Evolutionary conservation across 2,888 invertebrate species (phyloP).

Genomic region (Scaptomyza reducta): DNA sequence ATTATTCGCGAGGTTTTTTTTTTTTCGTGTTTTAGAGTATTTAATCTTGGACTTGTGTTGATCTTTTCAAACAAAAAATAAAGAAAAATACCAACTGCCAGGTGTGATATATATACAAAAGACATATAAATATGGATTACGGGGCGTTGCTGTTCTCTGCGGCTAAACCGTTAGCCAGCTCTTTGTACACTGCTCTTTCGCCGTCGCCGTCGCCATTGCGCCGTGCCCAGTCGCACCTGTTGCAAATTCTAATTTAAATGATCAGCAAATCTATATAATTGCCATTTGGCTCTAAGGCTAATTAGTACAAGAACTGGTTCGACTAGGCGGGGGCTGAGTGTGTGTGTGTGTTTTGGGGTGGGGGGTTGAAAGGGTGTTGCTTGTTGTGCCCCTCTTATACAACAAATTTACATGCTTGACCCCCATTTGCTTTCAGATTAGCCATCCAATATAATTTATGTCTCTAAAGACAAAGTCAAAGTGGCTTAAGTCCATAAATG

Average conservation of each 20-base stretch:
- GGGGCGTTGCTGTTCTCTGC: conserved; percentile 38
- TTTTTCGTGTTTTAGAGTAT: not conserved
- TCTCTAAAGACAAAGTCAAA: too few relatives aligned
- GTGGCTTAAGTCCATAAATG: not conserved
- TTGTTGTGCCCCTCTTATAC: not conserved
- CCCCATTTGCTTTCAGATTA: not conserved
- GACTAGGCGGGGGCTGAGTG: conserved; percentile 5
- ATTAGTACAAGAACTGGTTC: conserved; percentile 73
- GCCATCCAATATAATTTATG: conserved; percentile 1
- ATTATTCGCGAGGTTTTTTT: conserved; percentile 55
- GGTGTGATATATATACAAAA: conserved; percentile 41
- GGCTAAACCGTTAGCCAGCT: conserved; percentile 64
- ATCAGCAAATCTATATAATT: conserved; percentile 55
- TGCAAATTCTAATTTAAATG: conserved; percentile 75
- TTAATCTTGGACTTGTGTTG: conserved; percentile 46
- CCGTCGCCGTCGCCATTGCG: conserved; percentile 8
- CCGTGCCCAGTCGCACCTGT: conserved; percentile 67
- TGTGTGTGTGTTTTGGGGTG: conserved; percentile 5
- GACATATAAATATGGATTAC: conserved; percentile 2
- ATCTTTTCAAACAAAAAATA: conserved; percentile 38
- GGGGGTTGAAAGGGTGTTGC: conserved; percentile 1
- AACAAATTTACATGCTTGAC: conserved; percentile 37
- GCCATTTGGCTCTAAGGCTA: conserved; percentile 49
- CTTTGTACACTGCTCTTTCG: conserved; percentile 43
- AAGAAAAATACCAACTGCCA: conserved; percentile 29